Evolutionary conservation across 2,888 invertebrate species (phyloP).

Genomic region (Alcis repandata): DNA sequence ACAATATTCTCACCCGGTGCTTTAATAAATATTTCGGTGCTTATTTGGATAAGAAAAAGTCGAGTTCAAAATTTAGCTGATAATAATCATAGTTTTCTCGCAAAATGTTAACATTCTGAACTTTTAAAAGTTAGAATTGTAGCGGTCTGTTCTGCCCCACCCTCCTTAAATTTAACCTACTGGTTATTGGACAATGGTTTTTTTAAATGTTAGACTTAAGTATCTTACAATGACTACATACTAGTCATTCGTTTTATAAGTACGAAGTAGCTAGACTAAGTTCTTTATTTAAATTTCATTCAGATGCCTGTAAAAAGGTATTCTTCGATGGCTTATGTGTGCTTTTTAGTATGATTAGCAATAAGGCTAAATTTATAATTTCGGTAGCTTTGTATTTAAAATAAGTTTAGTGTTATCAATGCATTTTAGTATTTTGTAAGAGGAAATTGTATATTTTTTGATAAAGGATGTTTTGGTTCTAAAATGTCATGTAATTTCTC

Average conservation of each 20-base stretch:
- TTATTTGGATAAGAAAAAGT: not conserved
- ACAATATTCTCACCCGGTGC: too few species aligned
- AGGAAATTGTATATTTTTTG: constrained; percentile 19
- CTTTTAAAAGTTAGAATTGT: constrained; percentile 47
- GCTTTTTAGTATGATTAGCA: constrained; percentile 4
- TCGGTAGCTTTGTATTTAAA: not conserved
- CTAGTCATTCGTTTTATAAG: constrained; percentile 36
- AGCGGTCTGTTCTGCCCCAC: constrained; percentile 67
- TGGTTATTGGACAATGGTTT: constrained; percentile 34
- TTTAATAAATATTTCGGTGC: not conserved
- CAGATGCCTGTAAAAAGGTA: not conserved
- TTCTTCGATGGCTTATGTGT: not conserved
- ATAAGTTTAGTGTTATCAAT: not conserved
- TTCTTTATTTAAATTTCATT: constrained; percentile 11
- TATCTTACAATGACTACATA: constrained; percentile 46
- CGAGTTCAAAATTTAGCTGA: not conserved
- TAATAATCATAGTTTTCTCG: constrained; percentile 16
- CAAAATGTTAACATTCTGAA: constrained; percentile 22
- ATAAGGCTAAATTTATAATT: too few species aligned
- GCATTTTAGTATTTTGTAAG: constrained; percentile 5
- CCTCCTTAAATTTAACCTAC: constrained; percentile 64
- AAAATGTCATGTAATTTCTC: not conserved
- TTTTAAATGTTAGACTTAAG: constrained; percentile 45
- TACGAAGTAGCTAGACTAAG: constrained; percentile 15
- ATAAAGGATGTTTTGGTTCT: constrained; percentile 15